A percentile compares a stretch with the other conserved stretches of the same genome.
Conservation (phyloP, 2,113 vertebrate species). For the Siniperca chuatsi region DNA sequence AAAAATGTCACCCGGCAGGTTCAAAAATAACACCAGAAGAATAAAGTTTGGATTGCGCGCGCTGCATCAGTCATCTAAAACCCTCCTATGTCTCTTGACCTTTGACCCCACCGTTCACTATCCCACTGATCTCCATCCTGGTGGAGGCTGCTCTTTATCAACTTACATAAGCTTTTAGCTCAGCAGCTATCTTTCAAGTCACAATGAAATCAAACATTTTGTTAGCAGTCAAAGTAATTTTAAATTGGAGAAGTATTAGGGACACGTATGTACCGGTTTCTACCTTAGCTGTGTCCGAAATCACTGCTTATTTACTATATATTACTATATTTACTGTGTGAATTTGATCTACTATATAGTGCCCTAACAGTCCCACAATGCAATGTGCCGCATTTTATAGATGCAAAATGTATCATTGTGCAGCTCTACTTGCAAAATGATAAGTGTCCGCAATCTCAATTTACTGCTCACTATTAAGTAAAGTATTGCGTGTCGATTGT, state of each 20-base stretch:
- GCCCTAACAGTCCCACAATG: neutral
- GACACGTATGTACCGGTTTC: no score
- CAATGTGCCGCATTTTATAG: neutral
- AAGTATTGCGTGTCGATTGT: no score
- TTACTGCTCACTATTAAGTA: neutral
- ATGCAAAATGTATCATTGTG: neutral
- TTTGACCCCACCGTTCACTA: slow-evolving; percentile 22
- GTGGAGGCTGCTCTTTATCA: neutral
- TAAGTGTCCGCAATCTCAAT: no score
- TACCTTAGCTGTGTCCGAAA: neutral
- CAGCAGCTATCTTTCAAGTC: slow-evolving; percentile 19
- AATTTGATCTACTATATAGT: no score
- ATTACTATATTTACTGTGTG: no score
- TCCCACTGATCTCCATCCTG: slow-evolving; percentile 5
- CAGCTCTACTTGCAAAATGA: no score
- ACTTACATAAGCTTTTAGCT: slow-evolving; percentile 25
- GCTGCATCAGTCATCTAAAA: neutral
- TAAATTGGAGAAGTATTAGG: neutral
- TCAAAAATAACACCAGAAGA: slow-evolving; percentile 5
- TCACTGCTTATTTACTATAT: neutral
- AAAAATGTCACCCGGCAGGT: neutral
- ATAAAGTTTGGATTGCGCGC: neutral
- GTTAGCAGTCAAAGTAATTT: neutral
- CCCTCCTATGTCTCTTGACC: neutral
- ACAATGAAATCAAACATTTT: slow-evolving; percentile 20